These are phyloP conservation scores for Epirrita christyi DNA, from an alignment of 2,888 invertebrate species.

Conservation along the genomic window DNA sequence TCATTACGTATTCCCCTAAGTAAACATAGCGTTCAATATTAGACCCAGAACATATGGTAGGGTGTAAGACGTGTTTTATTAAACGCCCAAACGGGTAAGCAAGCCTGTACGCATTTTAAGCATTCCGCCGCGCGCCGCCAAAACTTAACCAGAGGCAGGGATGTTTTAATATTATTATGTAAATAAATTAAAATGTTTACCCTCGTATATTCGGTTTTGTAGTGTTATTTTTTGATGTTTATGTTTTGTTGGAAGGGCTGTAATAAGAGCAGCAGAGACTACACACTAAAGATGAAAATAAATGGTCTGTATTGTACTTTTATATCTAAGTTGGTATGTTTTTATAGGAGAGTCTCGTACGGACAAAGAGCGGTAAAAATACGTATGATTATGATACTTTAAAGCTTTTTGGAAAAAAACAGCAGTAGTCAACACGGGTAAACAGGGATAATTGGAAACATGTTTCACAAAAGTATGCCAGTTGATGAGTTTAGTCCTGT, in stretches of 20 bases:
- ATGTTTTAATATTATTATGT: conserved; percentile 22
- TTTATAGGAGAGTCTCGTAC: not conserved
- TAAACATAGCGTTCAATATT: conserved; percentile 62
- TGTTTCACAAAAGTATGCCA: too few relatives aligned
- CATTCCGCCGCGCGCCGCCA: conserved; percentile 19
- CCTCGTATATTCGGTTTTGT: conserved; percentile 10
- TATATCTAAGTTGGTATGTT: not conserved
- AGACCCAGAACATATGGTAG: conserved; percentile 57
- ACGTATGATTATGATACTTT: too few relatives aligned
- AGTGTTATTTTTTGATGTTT: conserved; percentile 18
- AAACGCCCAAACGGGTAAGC: conserved; percentile 49
- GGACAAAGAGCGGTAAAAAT: too few relatives aligned
- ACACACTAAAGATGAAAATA: not conserved
- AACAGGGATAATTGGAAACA: too few relatives aligned
- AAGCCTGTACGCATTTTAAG: conserved; percentile 39
- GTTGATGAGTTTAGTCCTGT: too few relatives aligned
- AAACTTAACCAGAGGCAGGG: conserved; percentile 16
- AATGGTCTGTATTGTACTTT: not conserved
- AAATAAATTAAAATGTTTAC: conserved; percentile 28
- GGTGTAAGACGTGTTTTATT: conserved; percentile 62
- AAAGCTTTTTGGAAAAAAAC: too few relatives aligned
- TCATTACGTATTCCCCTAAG: conserved; percentile 63
- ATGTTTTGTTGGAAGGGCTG: conserved; percentile 15
- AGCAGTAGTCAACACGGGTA: too few relatives aligned
- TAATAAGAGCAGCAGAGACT: conserved; percentile 5